Conservation (phyloP, 2,888 invertebrate species). For the Sarcophaga caerulescens region DNA sequence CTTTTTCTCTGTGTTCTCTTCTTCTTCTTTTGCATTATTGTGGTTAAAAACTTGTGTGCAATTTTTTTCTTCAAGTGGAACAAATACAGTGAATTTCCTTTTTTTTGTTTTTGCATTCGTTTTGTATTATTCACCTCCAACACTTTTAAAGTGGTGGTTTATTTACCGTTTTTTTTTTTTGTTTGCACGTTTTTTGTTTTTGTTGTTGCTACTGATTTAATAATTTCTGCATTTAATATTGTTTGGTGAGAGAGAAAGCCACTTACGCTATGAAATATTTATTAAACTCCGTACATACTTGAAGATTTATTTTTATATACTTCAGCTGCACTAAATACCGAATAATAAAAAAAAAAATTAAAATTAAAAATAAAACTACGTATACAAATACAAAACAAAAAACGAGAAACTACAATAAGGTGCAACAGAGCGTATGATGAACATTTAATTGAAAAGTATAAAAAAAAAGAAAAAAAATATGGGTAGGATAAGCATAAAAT, state of each 20-base stretch:
- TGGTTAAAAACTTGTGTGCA: too few relatives aligned
- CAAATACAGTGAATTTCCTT: neutral
- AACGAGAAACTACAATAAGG: slow-evolving; percentile 12
- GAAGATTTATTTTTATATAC: slow-evolving; percentile 11
- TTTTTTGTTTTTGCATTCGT: too few relatives aligned
- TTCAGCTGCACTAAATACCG: neutral
- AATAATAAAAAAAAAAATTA: neutral
- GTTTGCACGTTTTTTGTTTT: neutral
- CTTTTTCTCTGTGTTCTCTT: neutral
- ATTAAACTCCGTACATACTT: slow-evolving; percentile 10
- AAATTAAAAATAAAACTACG: neutral
- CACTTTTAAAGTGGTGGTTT: neutral
- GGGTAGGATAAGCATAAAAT: neutral
- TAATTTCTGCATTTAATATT: too few relatives aligned
- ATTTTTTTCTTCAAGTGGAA: too few relatives aligned
- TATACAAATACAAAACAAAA: neutral
- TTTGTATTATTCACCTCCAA: neutral
- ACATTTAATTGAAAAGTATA: slow-evolving; percentile 60
- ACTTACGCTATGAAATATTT: slow-evolving; percentile 24
- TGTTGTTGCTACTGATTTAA: neutral
- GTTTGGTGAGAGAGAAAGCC: neutral
- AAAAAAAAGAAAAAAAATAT: slow-evolving; percentile 19
- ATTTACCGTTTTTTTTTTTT: too few relatives aligned
- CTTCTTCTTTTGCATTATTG: too few relatives aligned
- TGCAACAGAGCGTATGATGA: slow-evolving; percentile 60